Evolutionary conservation across 1,140 invertebrate species (phyloP).

Genomic region (Drosophila gunungcola): DNA sequence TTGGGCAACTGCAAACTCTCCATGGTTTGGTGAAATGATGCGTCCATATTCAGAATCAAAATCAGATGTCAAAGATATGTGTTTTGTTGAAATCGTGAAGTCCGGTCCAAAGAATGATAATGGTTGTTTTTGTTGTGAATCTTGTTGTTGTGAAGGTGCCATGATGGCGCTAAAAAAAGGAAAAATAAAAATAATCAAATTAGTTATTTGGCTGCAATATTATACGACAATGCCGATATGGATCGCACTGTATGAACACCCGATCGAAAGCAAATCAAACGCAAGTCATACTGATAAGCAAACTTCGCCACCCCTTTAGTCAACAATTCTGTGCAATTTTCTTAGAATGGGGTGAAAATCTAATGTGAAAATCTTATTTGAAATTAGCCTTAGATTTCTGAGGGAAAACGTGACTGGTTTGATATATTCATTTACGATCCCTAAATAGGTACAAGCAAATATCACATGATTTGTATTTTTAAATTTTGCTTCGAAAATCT

Average conservation of each 20-base stretch:
- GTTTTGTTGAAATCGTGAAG: constrained; percentile 39
- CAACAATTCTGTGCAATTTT: constrained; percentile 13
- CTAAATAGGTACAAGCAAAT: no score
- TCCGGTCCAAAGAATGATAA: constrained; percentile 64
- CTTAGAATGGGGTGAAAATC: constrained; percentile 12
- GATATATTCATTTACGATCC: no score
- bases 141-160: constrained; percentile 74
- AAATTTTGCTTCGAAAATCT: no score
- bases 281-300: constrained; percentile 48
- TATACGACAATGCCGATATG: constrained; percentile 30
- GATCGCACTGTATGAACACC: constrained; percentile 31
- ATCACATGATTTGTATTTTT: no score
- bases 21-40: constrained; percentile 58
- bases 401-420: no score
- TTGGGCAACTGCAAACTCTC: constrained; percentile 74
- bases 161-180: constrained; percentile 71
- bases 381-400: not conserved
- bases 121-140: constrained; percentile 56
- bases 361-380: constrained; percentile 10
- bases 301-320: not conserved
- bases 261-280: constrained; percentile 1
- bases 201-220: constrained; percentile 17
- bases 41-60: constrained; percentile 44
- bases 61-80: constrained; percentile 39
- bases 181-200: constrained; percentile 11